phyloP scores from a whole-genome alignment of 2,113 vertebrate genomes.

The Cettia cetti region DNA sequence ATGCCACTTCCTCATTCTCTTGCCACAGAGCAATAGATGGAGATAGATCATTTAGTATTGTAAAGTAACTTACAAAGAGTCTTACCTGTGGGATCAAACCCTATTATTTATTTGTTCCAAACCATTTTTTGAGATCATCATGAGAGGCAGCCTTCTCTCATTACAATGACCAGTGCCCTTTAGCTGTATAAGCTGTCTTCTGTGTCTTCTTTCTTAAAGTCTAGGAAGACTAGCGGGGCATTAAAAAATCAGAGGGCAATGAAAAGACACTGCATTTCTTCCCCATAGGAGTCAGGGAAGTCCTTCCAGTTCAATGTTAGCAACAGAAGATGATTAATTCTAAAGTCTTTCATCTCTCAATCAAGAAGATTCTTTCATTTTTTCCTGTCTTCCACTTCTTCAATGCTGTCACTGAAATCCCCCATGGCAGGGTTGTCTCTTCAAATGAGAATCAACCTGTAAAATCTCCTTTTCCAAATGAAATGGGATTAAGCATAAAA shows the following conservation, averaged over 20 bases:
- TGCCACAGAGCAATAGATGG: background rate
- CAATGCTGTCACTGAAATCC: background rate
- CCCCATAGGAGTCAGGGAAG: background rate
- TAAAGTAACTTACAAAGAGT: background rate
- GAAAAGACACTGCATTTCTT: background rate
- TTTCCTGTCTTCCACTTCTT: conserved; percentile 15
- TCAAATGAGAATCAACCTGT: conserved; percentile 11
- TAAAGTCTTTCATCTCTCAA: conserved; percentile 11
- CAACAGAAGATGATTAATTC: background rate
- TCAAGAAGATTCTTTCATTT: conserved; percentile 2
- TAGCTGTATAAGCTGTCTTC: background rate
- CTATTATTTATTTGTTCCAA: background rate
- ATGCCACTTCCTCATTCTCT: background rate
- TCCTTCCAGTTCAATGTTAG: background rate
- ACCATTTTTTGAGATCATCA: background rate
- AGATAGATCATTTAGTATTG: background rate
- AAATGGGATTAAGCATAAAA: background rate
- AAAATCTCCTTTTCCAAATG: background rate
- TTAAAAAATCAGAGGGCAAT: background rate
- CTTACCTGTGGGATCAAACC: background rate
- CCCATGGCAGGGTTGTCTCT: background rate
- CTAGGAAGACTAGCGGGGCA: background rate
- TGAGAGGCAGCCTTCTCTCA: background rate
- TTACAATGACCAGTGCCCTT: background rate
- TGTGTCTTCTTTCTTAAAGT: background rate